Conservation (phyloP, 2,888 invertebrate species). For the Crepidodera aurea region DNA sequence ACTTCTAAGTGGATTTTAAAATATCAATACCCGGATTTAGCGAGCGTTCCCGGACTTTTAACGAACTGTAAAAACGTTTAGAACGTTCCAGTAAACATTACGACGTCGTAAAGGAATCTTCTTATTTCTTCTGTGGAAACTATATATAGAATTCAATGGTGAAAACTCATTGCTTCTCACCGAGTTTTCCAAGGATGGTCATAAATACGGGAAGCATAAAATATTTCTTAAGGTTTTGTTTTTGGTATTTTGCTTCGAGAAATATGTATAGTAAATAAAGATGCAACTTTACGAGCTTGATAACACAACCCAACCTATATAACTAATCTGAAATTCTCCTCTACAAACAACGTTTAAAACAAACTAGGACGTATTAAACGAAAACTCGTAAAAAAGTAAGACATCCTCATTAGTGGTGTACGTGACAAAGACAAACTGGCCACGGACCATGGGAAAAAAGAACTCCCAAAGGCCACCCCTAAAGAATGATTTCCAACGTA, state of each 20-base stretch:
- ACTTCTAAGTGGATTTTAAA: constrained; percentile 21
- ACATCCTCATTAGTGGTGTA: constrained; percentile 9
- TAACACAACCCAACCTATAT: too few species aligned
- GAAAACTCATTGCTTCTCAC: constrained; percentile 5
- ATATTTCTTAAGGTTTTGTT: too few species aligned
- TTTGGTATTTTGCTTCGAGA: too few species aligned
- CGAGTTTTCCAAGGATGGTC: constrained; percentile 5
- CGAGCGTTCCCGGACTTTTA: constrained; percentile 9
- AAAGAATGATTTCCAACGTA: constrained; percentile 25
- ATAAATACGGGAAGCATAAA: not conserved
- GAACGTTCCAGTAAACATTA: constrained; percentile 22
- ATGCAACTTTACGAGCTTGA: too few species aligned
- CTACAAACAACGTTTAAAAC: too few species aligned
- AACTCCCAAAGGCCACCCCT: not conserved
- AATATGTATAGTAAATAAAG: too few species aligned
- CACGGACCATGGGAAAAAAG: constrained; percentile 12
- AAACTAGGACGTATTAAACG: not conserved
- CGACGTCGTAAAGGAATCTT: constrained; percentile 19
- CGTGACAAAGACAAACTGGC: constrained; percentile 21
- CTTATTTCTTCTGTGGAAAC: constrained; percentile 7
- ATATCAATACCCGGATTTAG: constrained; percentile 24
- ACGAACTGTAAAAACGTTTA: constrained; percentile 25
- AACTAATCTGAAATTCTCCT: too few species aligned
- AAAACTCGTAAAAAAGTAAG: not conserved
- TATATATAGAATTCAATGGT: constrained; percentile 7